A percentile compares a stretch with the other conserved stretches of the same genome.
Conservation (phyloP, 2,888 invertebrate genomes). For the Apocheima hispidaria region DNA sequence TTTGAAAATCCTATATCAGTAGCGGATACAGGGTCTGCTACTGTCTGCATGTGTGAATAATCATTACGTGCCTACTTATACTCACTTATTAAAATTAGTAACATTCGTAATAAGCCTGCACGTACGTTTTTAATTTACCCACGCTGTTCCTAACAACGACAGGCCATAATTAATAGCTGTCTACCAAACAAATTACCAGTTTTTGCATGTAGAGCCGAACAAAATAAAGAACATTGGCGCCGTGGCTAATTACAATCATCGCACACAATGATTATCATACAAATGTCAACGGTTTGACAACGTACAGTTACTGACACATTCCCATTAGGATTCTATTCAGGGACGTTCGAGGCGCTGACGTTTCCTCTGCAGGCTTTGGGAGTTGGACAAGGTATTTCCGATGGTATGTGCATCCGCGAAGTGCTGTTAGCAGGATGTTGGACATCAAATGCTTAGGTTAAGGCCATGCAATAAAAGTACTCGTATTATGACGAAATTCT, state of each 20-base stretch:
- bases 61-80: background rate
- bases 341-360: slow-evolving; percentile 39
- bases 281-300: slow-evolving; percentile 40
- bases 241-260: slow-evolving; percentile 40
- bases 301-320: slow-evolving; percentile 33
- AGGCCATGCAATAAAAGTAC: too few relatives aligned
- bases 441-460: background rate
- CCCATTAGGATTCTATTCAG: slow-evolving; percentile 41
- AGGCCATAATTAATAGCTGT: slow-evolving; percentile 23
- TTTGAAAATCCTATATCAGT: background rate
- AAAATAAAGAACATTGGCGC: slow-evolving; percentile 32
- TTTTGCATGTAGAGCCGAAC: slow-evolving; percentile 15
- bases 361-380: slow-evolving; percentile 36
- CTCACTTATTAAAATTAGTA: background rate
- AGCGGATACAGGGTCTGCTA: too few relatives aligned
- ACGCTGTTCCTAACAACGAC: slow-evolving; percentile 6
- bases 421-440: slow-evolving; percentile 15
- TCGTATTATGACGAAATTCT: background rate
- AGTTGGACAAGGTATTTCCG: slow-evolving; percentile 36
- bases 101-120: background rate
- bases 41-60: background rate
- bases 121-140: background rate
- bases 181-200: slow-evolving; percentile 21
- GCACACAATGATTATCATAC: slow-evolving; percentile 44
- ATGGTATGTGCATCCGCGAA: slow-evolving; percentile 21